Base-by-base conservation (phyloP, 2,113 vertebrate genomes). In the Dicrurus megarhynchus region DNA sequence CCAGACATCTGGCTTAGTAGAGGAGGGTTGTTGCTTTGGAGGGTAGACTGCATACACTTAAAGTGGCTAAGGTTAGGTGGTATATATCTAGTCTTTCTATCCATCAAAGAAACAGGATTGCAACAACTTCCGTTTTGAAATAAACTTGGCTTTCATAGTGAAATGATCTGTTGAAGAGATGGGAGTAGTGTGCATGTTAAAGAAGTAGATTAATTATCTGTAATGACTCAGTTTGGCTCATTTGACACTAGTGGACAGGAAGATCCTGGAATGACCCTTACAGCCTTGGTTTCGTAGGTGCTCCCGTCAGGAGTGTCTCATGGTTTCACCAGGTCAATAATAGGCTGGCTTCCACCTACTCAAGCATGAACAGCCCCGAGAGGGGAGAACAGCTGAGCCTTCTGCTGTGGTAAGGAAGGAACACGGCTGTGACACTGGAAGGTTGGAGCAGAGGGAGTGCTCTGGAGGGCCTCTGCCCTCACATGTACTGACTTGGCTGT, bases 261-360 rank as follows among this genome's bases (percentile, higher is more conserved):
- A 44, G 59, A 80, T 46, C 24, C 47, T 41, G 47, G 13, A 27
- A 60, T 68, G 33, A 49, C 52, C 37, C 16, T 47, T 23, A 5
- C 7, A 70, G n/a, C 18, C 24, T 44, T 1, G 0, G 6, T 60
- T 77, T 59, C 2, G 1, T 65, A 6, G 35, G 8, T 33, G 49
- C 20, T 77, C 14, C 64, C 27, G 13, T 28, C 30, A 22, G 68
- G 28, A 63, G 5, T 10, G 13, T 46, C 17, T 23, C 22, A 2
- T 53, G 50, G 15, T 50, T 87, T 73, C 49, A 28, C 11, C 35
- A 42, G 11, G 10, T 59, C 41, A 41, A 1, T 21, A 35, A 17
- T 14, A 33, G 57, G 4, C 41, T 52, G 33, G 6, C 41, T 81
- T 50, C 46, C 28, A 18, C 28, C 17, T 52, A 0, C 30, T 37